phyloP scores from a whole-genome alignment of 1,140 invertebrate species.

The Tenebrio molitor region DNA sequence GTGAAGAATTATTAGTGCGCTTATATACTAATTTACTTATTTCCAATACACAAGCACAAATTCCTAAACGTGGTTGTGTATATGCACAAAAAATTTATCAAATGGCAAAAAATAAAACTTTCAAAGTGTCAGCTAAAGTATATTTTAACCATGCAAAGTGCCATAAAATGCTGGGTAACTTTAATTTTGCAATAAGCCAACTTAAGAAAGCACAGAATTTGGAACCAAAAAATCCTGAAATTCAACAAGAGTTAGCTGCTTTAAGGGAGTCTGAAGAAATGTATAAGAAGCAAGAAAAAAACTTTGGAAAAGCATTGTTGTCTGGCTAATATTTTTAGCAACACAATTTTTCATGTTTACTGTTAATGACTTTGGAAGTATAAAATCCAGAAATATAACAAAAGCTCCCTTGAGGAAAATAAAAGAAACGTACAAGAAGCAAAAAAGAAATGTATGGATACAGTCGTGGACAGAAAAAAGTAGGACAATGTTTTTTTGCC shows the following conservation, averaged over 20 bases:
- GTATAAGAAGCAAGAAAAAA: neutral
- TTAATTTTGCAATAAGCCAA: neutral
- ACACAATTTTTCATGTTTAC: too few species aligned
- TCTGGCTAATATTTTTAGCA: too few species aligned
- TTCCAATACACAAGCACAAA: conserved; percentile 74
- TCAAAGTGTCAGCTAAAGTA: conserved; percentile 70
- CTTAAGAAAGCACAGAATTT: neutral
- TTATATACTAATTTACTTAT: conserved; percentile 79
- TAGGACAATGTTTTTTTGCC: too few species aligned
- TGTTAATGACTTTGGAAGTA: too few species aligned
- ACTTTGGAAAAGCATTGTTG: neutral
- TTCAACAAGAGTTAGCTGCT: neutral
- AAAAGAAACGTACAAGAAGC: too few species aligned
- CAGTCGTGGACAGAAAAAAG: too few species aligned
- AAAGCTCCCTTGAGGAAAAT: too few species aligned
- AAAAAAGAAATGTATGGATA: too few species aligned
- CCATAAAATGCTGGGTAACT: conserved; percentile 53
- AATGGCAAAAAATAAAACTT: conserved; percentile 65
- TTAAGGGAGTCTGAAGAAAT: neutral
- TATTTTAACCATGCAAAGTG: conserved; percentile 72
- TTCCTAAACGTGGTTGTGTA: conserved; percentile 70
- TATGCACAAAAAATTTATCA: conserved; percentile 68
- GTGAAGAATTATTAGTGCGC: conserved; percentile 71
- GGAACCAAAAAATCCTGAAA: neutral
- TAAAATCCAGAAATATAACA: too few species aligned